Conservation (phyloP, 2,888 invertebrate genomes). For the Nomada lathburiana region DNA sequence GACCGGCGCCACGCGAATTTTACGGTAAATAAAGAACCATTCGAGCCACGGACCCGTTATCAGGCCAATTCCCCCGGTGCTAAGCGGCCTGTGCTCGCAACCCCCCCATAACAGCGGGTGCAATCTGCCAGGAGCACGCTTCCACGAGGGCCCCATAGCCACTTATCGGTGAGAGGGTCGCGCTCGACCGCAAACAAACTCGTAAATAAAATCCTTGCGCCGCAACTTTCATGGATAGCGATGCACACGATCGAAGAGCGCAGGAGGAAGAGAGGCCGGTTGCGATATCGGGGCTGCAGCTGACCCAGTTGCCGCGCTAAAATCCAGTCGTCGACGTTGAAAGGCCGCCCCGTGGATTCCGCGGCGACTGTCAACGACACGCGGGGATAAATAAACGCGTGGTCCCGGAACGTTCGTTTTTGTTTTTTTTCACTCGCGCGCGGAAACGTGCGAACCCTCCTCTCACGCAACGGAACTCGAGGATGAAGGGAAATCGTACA, state of each 20-base stretch:
- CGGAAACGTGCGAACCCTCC: no score
- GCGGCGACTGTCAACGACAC: slow-evolving; percentile 46
- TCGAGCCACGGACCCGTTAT: slow-evolving; percentile 50
- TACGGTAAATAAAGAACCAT: slow-evolving; percentile 60
- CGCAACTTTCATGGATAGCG: slow-evolving; percentile 43
- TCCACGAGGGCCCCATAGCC: slow-evolving; percentile 64
- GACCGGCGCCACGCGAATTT: slow-evolving; percentile 36
- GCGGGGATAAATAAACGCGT: slow-evolving; percentile 33
- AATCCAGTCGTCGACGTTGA: slow-evolving; percentile 18
- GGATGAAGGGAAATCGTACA: not conserved
- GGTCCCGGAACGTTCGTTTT: slow-evolving; percentile 10
- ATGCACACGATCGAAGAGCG: slow-evolving; percentile 19
- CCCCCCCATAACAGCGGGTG: slow-evolving; percentile 57
- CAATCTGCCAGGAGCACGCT: slow-evolving; percentile 74
- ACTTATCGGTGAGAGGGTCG: slow-evolving; percentile 72
- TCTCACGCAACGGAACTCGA: not conserved
- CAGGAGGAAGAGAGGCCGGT: not conserved
- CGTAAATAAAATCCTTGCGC: slow-evolving; percentile 74
- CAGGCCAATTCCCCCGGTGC: slow-evolving; percentile 43
- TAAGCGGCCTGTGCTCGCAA: slow-evolving; percentile 9
- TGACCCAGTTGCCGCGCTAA: slow-evolving; percentile 58
- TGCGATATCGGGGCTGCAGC: slow-evolving; percentile 45
- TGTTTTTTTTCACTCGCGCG: not conserved
- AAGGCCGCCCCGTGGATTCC: slow-evolving; percentile 33
- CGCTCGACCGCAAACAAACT: slow-evolving; percentile 74